These are phyloP conservation scores for Phyllotis vaccarum DNA, from an alignment of 2,797 vertebrate genomes.

Conservation along the genomic window DNA sequence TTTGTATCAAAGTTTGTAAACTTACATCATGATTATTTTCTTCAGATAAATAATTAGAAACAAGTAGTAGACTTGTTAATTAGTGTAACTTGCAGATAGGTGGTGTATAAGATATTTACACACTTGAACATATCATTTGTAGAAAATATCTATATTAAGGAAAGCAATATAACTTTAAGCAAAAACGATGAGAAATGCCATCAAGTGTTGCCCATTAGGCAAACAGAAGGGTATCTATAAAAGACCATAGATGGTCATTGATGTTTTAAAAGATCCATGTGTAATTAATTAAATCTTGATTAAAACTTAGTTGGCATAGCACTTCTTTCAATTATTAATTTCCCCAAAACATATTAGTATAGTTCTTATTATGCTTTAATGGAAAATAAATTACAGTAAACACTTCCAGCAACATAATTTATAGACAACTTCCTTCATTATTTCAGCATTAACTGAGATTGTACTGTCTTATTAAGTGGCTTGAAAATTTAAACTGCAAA, in stretches of 20 bases:
- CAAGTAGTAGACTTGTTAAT: background rate
- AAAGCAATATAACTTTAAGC: background rate
- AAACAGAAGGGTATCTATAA: background rate
- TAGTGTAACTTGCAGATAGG: background rate
- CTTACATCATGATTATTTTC: background rate
- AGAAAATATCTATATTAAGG: background rate
- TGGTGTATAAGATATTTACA: background rate
- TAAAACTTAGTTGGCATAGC: background rate
- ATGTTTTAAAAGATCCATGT: background rate
- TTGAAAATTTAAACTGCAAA: background rate
- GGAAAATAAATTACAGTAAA: background rate
- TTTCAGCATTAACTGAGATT: conserved; percentile 12
- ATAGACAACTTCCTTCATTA: background rate
- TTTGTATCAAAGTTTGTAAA: background rate
- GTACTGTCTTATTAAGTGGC: background rate
- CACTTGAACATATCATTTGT: background rate
- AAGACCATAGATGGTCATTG: background rate
- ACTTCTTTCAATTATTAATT: conserved; percentile 17
- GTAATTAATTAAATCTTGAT: conserved; percentile 22
- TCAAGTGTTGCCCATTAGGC: background rate
- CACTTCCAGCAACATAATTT: background rate
- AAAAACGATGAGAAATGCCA: conserved; percentile 12
- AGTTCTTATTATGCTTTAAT: background rate
- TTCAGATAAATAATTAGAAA: background rate
- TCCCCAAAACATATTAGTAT: background rate